Evolutionary conservation across 1,140 invertebrate species (phyloP).

Genomic region (Metaphire vulgaris): DNA sequence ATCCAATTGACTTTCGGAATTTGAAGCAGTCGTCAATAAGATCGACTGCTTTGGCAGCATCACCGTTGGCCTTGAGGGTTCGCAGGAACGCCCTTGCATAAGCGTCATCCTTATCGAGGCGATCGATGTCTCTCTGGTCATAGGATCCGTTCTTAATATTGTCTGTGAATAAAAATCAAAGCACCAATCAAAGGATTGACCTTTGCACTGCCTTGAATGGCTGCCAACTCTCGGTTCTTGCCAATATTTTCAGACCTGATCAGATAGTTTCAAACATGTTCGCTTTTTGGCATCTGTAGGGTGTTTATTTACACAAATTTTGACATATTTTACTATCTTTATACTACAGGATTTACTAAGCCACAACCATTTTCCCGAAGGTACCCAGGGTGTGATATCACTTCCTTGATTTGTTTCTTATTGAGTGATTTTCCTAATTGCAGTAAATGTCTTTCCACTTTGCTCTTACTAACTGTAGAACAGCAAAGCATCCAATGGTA

Average conservation of each 20-base stretch:
- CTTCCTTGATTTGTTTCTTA: no score
- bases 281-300: background rate
- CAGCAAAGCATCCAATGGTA: no score
- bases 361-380: no score
- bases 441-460: no score
- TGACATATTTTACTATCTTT: background rate
- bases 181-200: no score
- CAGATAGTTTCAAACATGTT: background rate
- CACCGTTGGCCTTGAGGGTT: conserved; percentile 13
- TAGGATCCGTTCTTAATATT: background rate
- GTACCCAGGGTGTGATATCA: no score
- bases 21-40: conserved; percentile 10
- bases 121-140: conserved; percentile 9
- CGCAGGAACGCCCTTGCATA: conserved; percentile 17
- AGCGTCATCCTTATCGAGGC: conserved; percentile 12
- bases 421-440: no score
- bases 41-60: conserved; percentile 10
- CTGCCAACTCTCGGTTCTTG: no score
- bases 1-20: conserved; percentile 1
- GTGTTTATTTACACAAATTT: background rate
- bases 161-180: background rate
- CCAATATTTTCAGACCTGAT: no score
- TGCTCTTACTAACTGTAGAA: no score
- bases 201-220: no score
- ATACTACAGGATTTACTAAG: no score